Evolutionary conservation across 2,888 invertebrate genomes (phyloP).

Genomic region (Theretra japonica): DNA sequence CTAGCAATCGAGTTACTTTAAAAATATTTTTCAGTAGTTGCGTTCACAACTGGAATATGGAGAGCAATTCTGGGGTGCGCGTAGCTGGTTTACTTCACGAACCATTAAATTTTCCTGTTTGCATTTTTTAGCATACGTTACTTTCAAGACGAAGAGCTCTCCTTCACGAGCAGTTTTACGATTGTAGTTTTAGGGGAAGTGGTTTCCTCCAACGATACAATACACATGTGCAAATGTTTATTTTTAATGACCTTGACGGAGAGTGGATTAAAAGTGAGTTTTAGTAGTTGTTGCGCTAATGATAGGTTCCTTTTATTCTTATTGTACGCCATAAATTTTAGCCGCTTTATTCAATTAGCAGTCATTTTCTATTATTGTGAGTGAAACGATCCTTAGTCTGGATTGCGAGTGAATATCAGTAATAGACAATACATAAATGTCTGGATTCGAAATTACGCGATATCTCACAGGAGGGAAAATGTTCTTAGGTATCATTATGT

Average conservation of each 20-base stretch:
- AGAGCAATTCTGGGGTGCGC: conserved; percentile 71
- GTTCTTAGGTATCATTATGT: conserved; percentile 30
- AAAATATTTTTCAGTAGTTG: conserved; percentile 51
- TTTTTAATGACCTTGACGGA: conserved; percentile 51
- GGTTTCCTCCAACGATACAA: conserved; percentile 50
- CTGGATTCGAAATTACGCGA: conserved; percentile 31
- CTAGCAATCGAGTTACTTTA: conserved; percentile 30
- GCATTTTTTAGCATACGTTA: conserved; percentile 85
- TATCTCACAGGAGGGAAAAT: conserved; percentile 28
- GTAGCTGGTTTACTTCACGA: conserved; percentile 80
- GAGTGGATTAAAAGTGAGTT: conserved; percentile 50
- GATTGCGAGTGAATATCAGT: conserved; percentile 28
- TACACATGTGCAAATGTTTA: conserved; percentile 55
- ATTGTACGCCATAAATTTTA: conserved; percentile 33
- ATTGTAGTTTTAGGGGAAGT: conserved; percentile 73
- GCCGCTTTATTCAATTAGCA: conserved; percentile 37
- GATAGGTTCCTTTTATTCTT: conserved; percentile 25
- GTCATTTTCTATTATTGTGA: conserved; percentile 32
- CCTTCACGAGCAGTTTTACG: conserved; percentile 69
- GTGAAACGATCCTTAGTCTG: conserved; percentile 27
- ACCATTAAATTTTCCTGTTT: conserved; percentile 84
- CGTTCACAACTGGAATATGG: conserved; percentile 59
- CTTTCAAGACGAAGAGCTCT: conserved; percentile 60
- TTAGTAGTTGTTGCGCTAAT: conserved; percentile 39
- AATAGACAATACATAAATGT: conserved; percentile 31